These are phyloP conservation scores for Pachyramphus minor DNA, from an alignment of 2,113 vertebrate species.

Conservation along the genomic window DNA sequence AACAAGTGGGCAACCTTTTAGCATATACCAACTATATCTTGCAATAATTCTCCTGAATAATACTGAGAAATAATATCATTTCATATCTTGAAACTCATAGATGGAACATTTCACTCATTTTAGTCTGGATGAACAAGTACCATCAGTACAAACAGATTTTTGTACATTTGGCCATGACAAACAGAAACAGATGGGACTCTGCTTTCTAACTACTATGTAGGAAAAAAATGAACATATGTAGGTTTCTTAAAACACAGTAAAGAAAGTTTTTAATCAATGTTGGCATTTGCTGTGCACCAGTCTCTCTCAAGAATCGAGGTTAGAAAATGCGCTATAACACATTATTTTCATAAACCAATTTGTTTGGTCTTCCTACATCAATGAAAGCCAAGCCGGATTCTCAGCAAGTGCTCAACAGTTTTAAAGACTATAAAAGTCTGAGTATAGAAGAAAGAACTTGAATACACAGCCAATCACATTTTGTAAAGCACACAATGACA, in stretches of 20 bases:
- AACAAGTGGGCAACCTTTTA: neutral
- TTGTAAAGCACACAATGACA: neutral
- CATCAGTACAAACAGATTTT: conserved; percentile 30
- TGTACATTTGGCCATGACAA: conserved; percentile 31
- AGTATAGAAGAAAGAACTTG: neutral
- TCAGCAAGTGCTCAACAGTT: neutral
- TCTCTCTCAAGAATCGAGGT: neutral
- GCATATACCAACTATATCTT: neutral
- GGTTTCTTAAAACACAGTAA: conserved; percentile 9
- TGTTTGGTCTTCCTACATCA: neutral
- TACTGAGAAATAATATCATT: neutral
- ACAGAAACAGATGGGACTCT: conserved; percentile 24
- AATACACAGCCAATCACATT: neutral
- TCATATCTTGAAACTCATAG: neutral
- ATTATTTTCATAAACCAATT: neutral
- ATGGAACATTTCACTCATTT: neutral
- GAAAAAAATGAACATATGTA: conserved; percentile 7
- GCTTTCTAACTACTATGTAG: neutral
- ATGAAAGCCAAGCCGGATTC: neutral
- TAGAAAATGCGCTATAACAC: neutral
- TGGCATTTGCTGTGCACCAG: neutral
- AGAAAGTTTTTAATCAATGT: conserved; percentile 19
- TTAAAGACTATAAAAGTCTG: neutral
- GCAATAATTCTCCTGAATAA: neutral
- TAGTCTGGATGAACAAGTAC: neutral